These are phyloP conservation scores for Eudyptes chrysolophus DNA, from an alignment of 2,113 vertebrate genomes.

Conservation along the genomic window DNA sequence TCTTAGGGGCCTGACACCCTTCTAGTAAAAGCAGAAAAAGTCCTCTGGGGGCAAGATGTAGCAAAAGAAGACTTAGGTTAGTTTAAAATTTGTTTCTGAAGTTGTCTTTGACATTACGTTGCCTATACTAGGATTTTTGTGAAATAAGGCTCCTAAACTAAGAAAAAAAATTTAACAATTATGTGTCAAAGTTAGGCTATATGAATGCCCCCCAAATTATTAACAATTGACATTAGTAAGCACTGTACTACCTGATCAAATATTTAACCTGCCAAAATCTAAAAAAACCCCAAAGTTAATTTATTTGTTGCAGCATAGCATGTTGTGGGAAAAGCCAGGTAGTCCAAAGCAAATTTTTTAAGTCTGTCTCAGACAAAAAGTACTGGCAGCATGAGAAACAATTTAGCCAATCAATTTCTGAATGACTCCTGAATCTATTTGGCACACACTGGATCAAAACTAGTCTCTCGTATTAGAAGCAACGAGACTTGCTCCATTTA, in stretches of 20 bases:
- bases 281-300: not conserved
- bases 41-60: not conserved
- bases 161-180: not conserved
- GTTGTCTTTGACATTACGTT: not conserved
- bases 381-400: not conserved
- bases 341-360: not conserved
- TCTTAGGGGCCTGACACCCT: not conserved
- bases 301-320: not conserved
- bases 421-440: not conserved
- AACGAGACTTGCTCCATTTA: not conserved
- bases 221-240: not conserved
- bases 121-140: not conserved
- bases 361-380: not conserved
- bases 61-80: not conserved
- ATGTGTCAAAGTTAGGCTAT: not conserved
- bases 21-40: not conserved
- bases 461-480: not conserved
- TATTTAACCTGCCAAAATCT: not conserved
- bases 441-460: not conserved
- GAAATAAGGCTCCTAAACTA: not conserved
- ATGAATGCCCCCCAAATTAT: not conserved
- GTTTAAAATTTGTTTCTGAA: not conserved
- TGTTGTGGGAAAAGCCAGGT: not conserved
- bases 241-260: not conserved
- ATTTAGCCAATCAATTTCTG: not conserved